Percentiles rank a stretch among this genome's conserved stretches.
Conservation (phyloP, 2,113 vertebrate species). For the Chamaea fasciata region DNA sequence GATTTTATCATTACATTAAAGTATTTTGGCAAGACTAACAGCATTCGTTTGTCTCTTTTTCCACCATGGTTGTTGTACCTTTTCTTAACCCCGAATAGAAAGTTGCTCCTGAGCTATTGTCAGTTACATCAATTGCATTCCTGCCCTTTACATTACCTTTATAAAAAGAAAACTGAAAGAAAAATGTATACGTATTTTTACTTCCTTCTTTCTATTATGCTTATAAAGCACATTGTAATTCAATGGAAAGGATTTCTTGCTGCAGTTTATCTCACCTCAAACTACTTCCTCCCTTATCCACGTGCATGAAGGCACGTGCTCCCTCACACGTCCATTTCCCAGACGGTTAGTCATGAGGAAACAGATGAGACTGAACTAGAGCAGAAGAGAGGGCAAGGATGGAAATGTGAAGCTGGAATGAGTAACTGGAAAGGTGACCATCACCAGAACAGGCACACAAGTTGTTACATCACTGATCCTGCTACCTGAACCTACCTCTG, state of each 20-base stretch:
- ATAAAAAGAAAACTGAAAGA: neutral
- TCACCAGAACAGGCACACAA: neutral
- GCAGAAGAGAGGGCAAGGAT: neutral
- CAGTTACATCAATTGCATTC: neutral
- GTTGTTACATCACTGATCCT: neutral
- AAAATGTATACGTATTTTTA: neutral
- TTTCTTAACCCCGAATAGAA: neutral
- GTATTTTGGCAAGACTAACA: neutral
- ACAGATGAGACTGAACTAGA: neutral
- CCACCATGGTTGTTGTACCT: neutral
- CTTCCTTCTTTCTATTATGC: neutral
- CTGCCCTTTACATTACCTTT: neutral
- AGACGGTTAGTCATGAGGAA: neutral
- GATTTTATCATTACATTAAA: neutral
- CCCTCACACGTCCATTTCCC: neutral
- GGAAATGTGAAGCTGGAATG: neutral
- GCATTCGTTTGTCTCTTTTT: neutral
- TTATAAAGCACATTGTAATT: neutral
- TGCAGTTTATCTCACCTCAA: neutral
- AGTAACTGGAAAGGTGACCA: neutral
- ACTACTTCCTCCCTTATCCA: neutral
- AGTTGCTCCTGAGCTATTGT: neutral
- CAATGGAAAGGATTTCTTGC: neutral
- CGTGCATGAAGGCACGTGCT: neutral
- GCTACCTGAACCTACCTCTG: neutral